Conservation (phyloP, 2,797 vertebrate genomes). For the Typhlichthys eigenmanni region DNA sequence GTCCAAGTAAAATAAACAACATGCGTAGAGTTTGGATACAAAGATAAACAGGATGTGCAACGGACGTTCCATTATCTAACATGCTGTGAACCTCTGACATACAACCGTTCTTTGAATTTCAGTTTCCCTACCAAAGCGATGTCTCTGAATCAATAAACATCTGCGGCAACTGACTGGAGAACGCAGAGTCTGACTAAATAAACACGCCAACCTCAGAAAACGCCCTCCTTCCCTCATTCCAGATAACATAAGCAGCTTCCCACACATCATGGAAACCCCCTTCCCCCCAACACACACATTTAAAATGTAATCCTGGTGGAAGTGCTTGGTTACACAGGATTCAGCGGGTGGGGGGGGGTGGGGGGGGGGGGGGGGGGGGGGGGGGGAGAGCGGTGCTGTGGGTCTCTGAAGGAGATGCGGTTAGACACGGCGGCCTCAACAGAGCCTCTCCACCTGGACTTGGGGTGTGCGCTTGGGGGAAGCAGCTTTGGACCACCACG, state of each 20-base stretch:
- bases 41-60: constrained; percentile 21
- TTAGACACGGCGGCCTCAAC: constrained; percentile 22
- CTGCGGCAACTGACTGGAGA: no score
- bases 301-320: constrained; percentile 3
- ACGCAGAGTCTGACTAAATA: constrained; percentile 1
- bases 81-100: constrained; percentile 11
- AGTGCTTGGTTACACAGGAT: constrained; percentile 16
- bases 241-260: constrained; percentile 11
- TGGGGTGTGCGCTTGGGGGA: constrained; percentile 11
- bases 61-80: constrained; percentile 28
- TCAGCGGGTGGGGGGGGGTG: constrained; percentile 6
- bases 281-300: background rate
- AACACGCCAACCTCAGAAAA: constrained; percentile 1
- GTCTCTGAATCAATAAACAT: constrained; percentile 37
- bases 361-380: background rate
- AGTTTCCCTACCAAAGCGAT: background rate
- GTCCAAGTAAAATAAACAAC: background rate
- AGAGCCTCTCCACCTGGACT: constrained; percentile 28
- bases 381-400: background rate
- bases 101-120: background rate
- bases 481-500: constrained; percentile 16
- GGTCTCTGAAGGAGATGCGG: constrained; percentile 29
- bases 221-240: constrained; percentile 2
- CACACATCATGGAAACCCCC: background rate
- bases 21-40: constrained; percentile 3